Evolutionary conservation across 1,140 invertebrate species (phyloP), one percentile per base, ranked within the genome.

Genomic region (Panagrolaimus sp.): DNA sequence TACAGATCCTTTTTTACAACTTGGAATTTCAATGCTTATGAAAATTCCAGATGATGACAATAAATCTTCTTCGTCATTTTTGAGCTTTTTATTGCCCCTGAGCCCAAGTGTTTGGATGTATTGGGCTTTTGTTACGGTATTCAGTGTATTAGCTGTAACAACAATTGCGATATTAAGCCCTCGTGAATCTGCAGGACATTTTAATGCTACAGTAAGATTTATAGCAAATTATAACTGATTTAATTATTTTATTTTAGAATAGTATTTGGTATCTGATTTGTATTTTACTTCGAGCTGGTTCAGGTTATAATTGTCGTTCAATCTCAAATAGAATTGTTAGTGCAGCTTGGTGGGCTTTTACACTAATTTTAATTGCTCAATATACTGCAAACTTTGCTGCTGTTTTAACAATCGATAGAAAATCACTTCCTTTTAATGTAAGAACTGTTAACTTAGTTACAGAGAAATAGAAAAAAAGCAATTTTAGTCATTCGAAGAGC

Each of bases 321-420:
- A 91, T 91, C 12, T 93, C 91, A 4, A 94, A 91, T 4, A 86
- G 92, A 68, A 92, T 95, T 76, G 91, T 95, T 15, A 91, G 92
- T 14, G 91, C 91, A 6, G 95, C 95, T 73, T 97, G 94, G 94
- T 96, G 94, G 92, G 96, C 97, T 85, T 98, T 97, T 85, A 96
- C 94, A 0, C 87, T 98, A 17, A 97, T 98, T 81, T 94, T 98
- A 80, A 93, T 97, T 69, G 94, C 93, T 0, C 94, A 93, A 38
- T 96, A 96, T 84, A 98, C 95, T 1, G 95, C 95, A 14, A 98
- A 98, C 85, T 86, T 98, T 72, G 94, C 94, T 8, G 94, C 94
- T 4, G 96, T 98, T 84, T 87, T 97, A 15, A 98, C 95, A 0
- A 93, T 97, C 38, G 76, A 77, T 52, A 5, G 94, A 96, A 84